phyloP scores from a whole-genome alignment of 1,140 invertebrate genomes.

The Drosophila takahashii region DNA sequence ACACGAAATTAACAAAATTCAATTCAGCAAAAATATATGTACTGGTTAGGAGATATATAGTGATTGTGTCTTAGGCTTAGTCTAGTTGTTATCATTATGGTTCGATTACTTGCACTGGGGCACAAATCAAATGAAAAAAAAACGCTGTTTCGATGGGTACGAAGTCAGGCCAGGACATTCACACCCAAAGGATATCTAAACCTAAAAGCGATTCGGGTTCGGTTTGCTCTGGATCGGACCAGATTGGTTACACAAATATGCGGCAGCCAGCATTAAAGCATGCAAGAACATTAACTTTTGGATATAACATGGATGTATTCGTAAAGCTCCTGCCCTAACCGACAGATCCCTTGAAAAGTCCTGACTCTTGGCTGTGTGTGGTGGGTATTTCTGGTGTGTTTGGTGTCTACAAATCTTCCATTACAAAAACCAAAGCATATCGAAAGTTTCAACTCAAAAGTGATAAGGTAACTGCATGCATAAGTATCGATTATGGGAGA shows the following conservation, averaged over 20 bases:
- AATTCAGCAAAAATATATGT: slow-evolving; percentile 63
- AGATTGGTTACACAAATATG: slow-evolving; percentile 52
- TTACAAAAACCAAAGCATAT: slow-evolving; percentile 52
- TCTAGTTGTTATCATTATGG: slow-evolving; percentile 43
- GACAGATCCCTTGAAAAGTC: slow-evolving; percentile 20
- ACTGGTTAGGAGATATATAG: slow-evolving; percentile 30
- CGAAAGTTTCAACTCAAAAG: slow-evolving; percentile 51
- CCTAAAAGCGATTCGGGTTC: slow-evolving; percentile 57
- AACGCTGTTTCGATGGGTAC: slow-evolving; percentile 18
- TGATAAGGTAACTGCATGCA: slow-evolving; percentile 65
- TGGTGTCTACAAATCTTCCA: slow-evolving; percentile 61
- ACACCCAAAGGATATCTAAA: slow-evolving; percentile 49
- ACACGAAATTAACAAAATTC: slow-evolving; percentile 63
- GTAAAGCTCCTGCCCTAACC: slow-evolving; percentile 24
- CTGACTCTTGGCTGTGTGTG: slow-evolving; percentile 51
- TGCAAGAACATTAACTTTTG: slow-evolving; percentile 63
- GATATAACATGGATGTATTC: slow-evolving; percentile 30
- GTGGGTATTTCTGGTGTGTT: slow-evolving; percentile 42
- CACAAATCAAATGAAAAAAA: slow-evolving; percentile 13
- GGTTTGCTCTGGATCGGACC: not conserved
- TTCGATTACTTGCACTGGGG: slow-evolving; percentile 13
- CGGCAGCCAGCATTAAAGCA: slow-evolving; percentile 80
- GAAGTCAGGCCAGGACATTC: slow-evolving; percentile 52
- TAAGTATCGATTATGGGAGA: slow-evolving; percentile 50
- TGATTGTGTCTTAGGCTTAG: slow-evolving; percentile 54